Conservation (phyloP, 2,797 vertebrate genomes). For the Arctocebus calabarensis region DNA sequence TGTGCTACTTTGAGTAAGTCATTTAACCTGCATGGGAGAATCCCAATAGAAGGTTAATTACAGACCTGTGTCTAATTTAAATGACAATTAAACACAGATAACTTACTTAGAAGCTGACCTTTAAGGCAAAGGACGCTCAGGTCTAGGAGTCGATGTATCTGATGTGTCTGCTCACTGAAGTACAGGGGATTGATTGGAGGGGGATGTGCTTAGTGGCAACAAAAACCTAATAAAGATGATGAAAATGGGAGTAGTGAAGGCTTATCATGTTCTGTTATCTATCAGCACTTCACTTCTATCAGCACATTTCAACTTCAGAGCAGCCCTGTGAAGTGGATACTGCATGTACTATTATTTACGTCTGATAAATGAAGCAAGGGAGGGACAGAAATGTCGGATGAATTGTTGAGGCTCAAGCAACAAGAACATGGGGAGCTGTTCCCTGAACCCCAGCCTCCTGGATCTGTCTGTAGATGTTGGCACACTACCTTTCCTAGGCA, state of each 20-base stretch:
- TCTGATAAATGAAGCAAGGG: neutral
- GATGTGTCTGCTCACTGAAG: neutral
- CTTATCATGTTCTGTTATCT: neutral
- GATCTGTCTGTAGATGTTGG: accelerated
- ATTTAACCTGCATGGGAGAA: neutral
- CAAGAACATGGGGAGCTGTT: neutral
- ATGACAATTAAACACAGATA: neutral
- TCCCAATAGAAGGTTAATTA: neutral
- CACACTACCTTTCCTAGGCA: neutral
- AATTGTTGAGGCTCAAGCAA: neutral
- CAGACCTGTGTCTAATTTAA: neutral
- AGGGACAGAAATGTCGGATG: neutral
- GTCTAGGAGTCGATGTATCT: neutral
- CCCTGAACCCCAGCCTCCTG: neutral
- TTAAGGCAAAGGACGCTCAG: neutral
- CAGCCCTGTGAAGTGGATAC: neutral
- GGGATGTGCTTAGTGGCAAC: neutral
- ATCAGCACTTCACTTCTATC: neutral
- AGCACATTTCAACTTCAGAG: neutral
- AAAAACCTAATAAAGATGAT: neutral
- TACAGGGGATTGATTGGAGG: neutral
- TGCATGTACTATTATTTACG: neutral
- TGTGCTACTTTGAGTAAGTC: neutral
- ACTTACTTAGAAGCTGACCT: neutral
- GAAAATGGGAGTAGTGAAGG: neutral